phyloP scores from a whole-genome alignment of 2,888 invertebrate species.

The Tricholauxania praeusta region DNA sequence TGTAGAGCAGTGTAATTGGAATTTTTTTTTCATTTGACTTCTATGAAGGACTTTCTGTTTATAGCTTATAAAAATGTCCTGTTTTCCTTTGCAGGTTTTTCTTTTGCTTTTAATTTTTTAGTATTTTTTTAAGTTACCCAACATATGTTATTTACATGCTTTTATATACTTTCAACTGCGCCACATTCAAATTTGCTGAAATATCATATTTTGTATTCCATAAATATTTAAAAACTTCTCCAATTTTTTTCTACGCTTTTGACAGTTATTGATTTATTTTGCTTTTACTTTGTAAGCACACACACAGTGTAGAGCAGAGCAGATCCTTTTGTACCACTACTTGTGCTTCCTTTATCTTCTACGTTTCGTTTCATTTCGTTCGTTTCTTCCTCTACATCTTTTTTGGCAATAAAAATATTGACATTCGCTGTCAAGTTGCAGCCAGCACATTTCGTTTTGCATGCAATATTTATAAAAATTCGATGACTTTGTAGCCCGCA shows the following conservation, averaged over 20 bases:
- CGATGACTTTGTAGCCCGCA: conserved; percentile 18
- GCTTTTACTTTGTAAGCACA: not conserved
- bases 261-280: conserved; percentile 20
- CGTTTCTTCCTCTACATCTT: not conserved
- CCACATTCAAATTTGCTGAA: conserved; percentile 32
- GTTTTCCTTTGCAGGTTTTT: not conserved
- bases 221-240: conserved; percentile 29
- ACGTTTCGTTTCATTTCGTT: not conserved
- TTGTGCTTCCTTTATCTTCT: not conserved
- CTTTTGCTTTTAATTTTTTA: conserved; percentile 5
- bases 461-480: conserved; percentile 33
- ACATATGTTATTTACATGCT: not conserved
- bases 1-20: no score
- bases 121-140: no score
- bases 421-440: conserved; percentile 30
- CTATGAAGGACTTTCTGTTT: no score
- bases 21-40: no score
- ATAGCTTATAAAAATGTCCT: not conserved
- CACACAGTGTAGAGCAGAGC: not conserved
- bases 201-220: conserved; percentile 34
- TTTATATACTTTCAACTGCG: conserved; percentile 14
- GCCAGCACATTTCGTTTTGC: conserved; percentile 24
- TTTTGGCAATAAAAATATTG: conserved; percentile 31
- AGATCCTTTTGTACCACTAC: conserved; percentile 4
- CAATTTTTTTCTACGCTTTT: not conserved